phyloP scores from a whole-genome alignment of 2,113 vertebrate genomes.

The Oreotrochilus melanogaster region DNA sequence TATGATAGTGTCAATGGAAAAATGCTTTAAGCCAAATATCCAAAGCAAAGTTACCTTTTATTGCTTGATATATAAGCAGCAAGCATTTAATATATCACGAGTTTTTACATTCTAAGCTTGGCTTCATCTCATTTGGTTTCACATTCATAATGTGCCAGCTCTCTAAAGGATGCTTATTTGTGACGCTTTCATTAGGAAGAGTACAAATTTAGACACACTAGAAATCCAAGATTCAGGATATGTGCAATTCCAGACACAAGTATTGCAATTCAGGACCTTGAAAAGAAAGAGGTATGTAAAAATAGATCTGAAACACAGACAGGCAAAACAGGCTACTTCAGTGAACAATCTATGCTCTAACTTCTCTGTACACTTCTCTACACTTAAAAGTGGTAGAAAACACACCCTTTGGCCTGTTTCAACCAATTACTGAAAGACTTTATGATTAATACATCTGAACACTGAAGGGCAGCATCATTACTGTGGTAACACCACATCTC shows the following conservation, averaged over 20 bases:
- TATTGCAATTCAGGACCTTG: not conserved
- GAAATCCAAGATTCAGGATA: not conserved
- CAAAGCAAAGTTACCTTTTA: not conserved
- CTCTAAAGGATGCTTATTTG: not conserved
- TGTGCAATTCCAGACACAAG: not conserved
- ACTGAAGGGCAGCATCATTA: not conserved
- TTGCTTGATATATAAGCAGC: not conserved
- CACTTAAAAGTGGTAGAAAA: not conserved
- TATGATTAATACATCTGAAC: not conserved
- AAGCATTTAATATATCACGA: not conserved
- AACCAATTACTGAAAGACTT: not conserved
- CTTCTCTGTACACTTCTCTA: not conserved
- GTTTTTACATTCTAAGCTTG: not conserved
- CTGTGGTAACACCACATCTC: not conserved
- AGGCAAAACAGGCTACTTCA: not conserved
- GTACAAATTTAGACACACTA: not conserved
- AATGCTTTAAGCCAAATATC: not conserved
- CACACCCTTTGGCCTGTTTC: not conserved
- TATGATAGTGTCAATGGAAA: not conserved
- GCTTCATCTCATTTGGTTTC: not conserved
- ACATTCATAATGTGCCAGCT: not conserved
- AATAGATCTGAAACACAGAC: constrained; percentile 16
- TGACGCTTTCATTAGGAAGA: not conserved
- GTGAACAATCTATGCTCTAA: not conserved
- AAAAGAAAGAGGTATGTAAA: not conserved